A percentile compares a stretch with the other conserved stretches of the same genome.
Conservation (phyloP, 37 sponge, comb jelly and placozoan species). For the Axinella damicornis region DNA sequence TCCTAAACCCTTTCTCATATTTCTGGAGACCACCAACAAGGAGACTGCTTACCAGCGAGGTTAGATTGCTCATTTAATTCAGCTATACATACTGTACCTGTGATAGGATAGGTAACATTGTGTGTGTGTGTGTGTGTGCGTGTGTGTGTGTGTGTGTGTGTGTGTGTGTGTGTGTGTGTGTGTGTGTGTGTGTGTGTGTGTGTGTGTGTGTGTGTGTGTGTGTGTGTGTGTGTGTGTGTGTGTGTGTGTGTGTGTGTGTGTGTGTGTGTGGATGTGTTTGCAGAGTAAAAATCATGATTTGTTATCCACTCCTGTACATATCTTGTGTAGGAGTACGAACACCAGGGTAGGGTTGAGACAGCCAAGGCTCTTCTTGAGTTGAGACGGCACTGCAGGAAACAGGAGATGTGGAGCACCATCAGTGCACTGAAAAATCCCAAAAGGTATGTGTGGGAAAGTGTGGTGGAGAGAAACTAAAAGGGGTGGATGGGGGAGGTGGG, state of each 20-base stretch:
- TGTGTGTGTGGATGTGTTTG: no score
- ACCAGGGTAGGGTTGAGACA: constrained; percentile 78
- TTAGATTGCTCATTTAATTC: no score
- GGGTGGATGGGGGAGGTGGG: no score
- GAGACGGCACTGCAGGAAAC: constrained; percentile 34
- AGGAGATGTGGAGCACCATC: not conserved
- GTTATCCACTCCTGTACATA: not conserved
- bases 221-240: no score
- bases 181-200: constrained; percentile 23
- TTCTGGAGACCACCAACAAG: not conserved
- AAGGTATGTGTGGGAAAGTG: constrained; percentile 50
- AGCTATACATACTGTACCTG: no score
- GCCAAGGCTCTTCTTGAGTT: constrained; percentile 70
- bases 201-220: constrained; percentile 24
- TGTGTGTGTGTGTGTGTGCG: no score
- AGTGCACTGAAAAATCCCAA: constrained; percentile 36
- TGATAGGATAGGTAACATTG: no score
- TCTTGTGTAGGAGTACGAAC: constrained; percentile 65
- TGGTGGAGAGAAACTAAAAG: no score
- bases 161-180: no score
- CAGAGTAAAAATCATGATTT: not conserved
- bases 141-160: no score
- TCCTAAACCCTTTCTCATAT: constrained; percentile 2
- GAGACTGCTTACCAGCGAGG: constrained; percentile 30
- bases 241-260: constrained; percentile 1